Evolutionary conservation across 2,113 vertebrate species (phyloP), one percentile per base, ranked within the genome.

Genomic region (Mungos mungo): DNA sequence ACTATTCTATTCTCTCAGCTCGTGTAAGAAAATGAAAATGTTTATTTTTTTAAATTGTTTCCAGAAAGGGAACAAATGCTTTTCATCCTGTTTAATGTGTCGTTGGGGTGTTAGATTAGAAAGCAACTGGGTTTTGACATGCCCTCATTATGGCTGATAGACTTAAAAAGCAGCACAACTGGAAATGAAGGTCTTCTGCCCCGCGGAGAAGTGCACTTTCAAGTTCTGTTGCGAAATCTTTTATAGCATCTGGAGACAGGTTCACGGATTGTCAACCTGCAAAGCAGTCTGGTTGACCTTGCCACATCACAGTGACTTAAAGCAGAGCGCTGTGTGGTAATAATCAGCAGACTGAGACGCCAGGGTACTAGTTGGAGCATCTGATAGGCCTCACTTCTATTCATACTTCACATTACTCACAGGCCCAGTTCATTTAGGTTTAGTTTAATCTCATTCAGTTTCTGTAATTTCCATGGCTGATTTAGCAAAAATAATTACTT

Each of bases 401-500:
- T 92, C 45, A n/a, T 10, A 68, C 35, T 71, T 92, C 6, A 69
- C 29, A 80, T 74, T 76, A 80, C 35, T 80, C 63, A 93, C 2
- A 69, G 83, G 77, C 33, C 52, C 14, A 77, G 38, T 79, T 45
- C 60, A 87, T 81, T 65, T 27, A 69, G 27, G 10, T 54, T 86
- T 41, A 41, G 4, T 38, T 91, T 86, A 38, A n/a, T 90, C 76
- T 95, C 45, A 82, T 88, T 91, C 47, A 23, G 50, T 31, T 71
- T 88, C 68, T 77, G 25, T 68, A 68, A 86, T 93, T 93, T 83
- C 29, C n/a, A 85, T 25, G 52, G 35, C 27, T 88, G 52, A 71
- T 72, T 92, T 77, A 85, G 57, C 41, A 93, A 90, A 90, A 90
- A 76, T 38, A 81, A 95, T 88, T 83, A 79, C 10, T 14, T 47